Evolutionary conservation across 2,888 invertebrate genomes (phyloP).

Genomic region (Cylloceria caligata): DNA sequence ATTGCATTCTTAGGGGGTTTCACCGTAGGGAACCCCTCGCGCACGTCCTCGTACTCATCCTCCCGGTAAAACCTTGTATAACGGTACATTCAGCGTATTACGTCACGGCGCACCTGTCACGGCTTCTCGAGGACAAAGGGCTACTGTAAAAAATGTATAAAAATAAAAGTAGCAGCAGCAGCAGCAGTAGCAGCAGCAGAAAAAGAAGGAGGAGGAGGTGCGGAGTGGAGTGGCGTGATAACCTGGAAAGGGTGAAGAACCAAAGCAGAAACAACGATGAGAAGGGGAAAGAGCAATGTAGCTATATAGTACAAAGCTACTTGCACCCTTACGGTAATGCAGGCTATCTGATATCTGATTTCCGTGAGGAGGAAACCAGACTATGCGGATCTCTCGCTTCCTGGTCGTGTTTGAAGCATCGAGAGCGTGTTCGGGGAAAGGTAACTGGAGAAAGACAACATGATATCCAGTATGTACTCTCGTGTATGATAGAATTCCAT

Average conservation of each 20-base stretch:
- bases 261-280: not conserved
- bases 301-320: constrained; percentile 42
- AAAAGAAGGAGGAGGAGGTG: no score
- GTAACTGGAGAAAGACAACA: constrained; percentile 55
- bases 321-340: constrained; percentile 35
- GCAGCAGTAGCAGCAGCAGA: constrained; percentile 23
- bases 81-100: constrained; percentile 79
- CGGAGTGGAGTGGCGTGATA: not conserved
- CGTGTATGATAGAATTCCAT: not conserved
- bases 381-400: constrained; percentile 58
- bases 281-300: constrained; percentile 63
- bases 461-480: constrained; percentile 14
- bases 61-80: constrained; percentile 67
- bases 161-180: constrained; percentile 42
- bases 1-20: constrained; percentile 77
- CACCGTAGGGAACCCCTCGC: constrained; percentile 66
- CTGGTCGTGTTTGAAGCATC: constrained; percentile 43
- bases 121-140: constrained; percentile 76
- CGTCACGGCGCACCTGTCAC: constrained; percentile 82
- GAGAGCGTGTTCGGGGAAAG: not conserved
- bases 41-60: constrained; percentile 24
- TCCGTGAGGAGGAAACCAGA: constrained; percentile 73
- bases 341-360: constrained; percentile 77
- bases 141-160: constrained; percentile 63
- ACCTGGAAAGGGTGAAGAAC: constrained; percentile 1